A percentile compares a stretch with the other conserved stretches of the same genome.
phyloP scores from a whole-genome alignment of 2,797 vertebrate genomes.

The Pygocentrus nattereri region DNA sequence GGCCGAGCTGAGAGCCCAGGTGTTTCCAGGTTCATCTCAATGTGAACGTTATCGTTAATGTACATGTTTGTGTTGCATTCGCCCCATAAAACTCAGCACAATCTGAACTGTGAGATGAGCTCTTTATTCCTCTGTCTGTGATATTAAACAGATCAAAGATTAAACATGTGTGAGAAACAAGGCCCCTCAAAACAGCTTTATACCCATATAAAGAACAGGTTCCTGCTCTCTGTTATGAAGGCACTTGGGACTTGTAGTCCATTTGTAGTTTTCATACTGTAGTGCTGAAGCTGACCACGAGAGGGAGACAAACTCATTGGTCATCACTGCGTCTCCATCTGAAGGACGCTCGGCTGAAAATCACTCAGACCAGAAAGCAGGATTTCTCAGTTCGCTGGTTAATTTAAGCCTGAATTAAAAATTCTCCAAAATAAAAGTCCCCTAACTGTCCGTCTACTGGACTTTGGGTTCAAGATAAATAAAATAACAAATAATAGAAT shows the following conservation, averaged over 20 bases:
- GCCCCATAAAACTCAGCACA: not conserved
- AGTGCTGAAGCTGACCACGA: not conserved
- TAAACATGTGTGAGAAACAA: too few species aligned
- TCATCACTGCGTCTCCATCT: not conserved
- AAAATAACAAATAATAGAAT: too few species aligned
- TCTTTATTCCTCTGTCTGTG: not conserved
- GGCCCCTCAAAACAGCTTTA: too few species aligned
- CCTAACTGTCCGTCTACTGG: too few species aligned
- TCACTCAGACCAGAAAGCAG: conserved; percentile 56
- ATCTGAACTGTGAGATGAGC: not conserved
- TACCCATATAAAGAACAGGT: too few species aligned
- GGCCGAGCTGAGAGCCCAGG: too few species aligned
- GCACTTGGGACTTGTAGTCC: not conserved
- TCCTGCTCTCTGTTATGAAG: not conserved
- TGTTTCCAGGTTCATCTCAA: not conserved
- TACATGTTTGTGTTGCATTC: not conserved
- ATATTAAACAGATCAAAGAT: too few species aligned
- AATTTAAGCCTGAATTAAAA: too few species aligned
- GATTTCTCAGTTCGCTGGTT: too few species aligned
- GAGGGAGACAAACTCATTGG: not conserved
- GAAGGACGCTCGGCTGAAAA: not conserved
- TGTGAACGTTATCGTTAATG: not conserved
- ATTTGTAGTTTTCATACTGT: not conserved
- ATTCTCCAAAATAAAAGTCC: too few species aligned
- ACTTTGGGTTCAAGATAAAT: too few species aligned